These are phyloP conservation scores for Trochalopteron elliotii DNA, from an alignment of 2,113 vertebrate genomes.

Conservation along the genomic window DNA sequence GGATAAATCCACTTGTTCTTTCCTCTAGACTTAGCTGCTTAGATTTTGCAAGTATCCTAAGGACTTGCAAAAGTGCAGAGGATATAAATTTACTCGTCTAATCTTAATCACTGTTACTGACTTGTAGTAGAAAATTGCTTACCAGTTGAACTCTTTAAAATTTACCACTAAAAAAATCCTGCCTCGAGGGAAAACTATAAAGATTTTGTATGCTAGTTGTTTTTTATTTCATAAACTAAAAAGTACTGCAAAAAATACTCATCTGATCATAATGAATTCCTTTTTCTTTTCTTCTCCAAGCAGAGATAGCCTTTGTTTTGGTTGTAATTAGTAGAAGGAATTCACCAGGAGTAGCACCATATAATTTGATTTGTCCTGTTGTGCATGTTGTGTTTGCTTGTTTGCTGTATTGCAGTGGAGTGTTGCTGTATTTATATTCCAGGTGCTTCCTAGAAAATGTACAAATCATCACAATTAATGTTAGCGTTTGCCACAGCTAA, in stretches of 20 bases:
- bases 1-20: conserved; percentile 10
- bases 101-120: not conserved
- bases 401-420: not conserved
- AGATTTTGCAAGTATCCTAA: not conserved
- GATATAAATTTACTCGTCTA: not conserved
- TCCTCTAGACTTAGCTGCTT: not conserved
- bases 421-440: not conserved
- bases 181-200: not conserved
- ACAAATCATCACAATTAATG: not conserved
- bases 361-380: not conserved
- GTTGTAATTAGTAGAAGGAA: not conserved
- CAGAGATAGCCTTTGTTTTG: not conserved
- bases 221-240: not conserved
- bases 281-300: not conserved
- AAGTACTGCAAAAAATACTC: not conserved
- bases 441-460: not conserved
- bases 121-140: not conserved
- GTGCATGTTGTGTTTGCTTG: not conserved
- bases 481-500: not conserved
- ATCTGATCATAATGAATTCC: not conserved
- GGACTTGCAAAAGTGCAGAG: not conserved
- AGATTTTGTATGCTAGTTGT: not conserved
- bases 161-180: not conserved
- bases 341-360: not conserved
- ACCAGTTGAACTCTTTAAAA: not conserved